Evolutionary conservation across 2,797 vertebrate species (phyloP).

Genomic region (Manis pentadactyla): DNA sequence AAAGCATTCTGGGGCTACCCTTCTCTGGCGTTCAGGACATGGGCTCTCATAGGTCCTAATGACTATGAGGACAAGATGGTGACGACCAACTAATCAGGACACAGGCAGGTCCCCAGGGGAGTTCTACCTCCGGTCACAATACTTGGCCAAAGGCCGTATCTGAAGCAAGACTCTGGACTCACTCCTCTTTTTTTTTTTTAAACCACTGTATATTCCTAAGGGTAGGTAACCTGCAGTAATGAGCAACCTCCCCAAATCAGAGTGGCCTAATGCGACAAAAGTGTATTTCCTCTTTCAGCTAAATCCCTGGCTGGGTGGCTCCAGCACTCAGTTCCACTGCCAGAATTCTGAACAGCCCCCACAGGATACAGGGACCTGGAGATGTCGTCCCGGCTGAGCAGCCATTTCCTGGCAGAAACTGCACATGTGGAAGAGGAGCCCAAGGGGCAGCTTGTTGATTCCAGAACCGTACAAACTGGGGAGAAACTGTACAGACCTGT

Average conservation of each 20-base stretch:
- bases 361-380: not conserved
- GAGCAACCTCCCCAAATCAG: not conserved
- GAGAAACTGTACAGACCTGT: not conserved
- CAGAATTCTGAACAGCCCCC: not conserved
- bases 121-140: not conserved
- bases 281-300: not conserved
- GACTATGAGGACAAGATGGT: not conserved
- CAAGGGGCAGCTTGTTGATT: too few relatives aligned
- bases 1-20: not conserved
- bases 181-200: not conserved
- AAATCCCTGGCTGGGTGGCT: not conserved
- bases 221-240: not conserved
- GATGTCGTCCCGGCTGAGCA: not conserved
- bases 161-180: not conserved
- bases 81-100: not conserved
- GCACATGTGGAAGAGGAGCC: rapidly evolving
- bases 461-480: not conserved
- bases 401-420: not conserved
- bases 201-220: not conserved
- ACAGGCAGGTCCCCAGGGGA: not conserved
- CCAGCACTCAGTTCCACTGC: not conserved
- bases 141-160: not conserved
- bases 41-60: not conserved
- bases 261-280: not conserved
- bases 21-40: slow-evolving; percentile 16